These are phyloP conservation scores for Apamea crenata DNA, from an alignment of 2,888 invertebrate genomes.

Conservation along the genomic window DNA sequence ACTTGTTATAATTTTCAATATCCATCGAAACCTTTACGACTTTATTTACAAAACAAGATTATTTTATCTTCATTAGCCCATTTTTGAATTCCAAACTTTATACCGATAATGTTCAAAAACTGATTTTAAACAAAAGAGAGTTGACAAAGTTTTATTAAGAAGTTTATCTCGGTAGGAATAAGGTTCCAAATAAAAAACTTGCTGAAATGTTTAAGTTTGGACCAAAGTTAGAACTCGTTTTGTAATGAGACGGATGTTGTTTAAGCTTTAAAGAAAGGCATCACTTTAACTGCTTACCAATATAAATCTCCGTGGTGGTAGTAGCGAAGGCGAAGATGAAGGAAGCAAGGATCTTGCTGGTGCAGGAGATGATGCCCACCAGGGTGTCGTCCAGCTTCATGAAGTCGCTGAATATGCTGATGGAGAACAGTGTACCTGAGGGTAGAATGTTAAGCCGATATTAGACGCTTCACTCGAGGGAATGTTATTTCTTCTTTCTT, in stretches of 20 bases:
- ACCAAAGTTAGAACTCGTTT: background rate
- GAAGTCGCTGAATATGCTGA: constrained; percentile 95
- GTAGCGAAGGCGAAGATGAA: constrained; percentile 96
- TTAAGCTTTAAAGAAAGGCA: background rate
- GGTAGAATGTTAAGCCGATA: background rate
- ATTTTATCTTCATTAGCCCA: background rate
- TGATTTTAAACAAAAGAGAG: no score
- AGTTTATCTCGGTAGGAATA: no score
- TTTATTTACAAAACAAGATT: background rate
- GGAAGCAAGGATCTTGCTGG: constrained; percentile 95
- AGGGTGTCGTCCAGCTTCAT: constrained; percentile 95
- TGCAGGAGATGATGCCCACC: constrained; percentile 96
- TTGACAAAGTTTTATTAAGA: no score
- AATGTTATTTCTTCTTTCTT: background rate
- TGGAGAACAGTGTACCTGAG: constrained; percentile 94
- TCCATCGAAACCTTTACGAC: background rate
- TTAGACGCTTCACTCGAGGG: background rate
- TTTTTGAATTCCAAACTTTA: no score
- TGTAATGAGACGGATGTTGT: background rate
- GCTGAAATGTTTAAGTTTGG: no score
- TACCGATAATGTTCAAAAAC: no score
- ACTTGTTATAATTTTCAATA: no score
- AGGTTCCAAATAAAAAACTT: no score
- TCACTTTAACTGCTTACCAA: constrained; percentile 88
- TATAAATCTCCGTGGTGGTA: constrained; percentile 94